phyloP scores from a whole-genome alignment of 1,140 invertebrate genomes.

The Drosophila tani region DNA sequence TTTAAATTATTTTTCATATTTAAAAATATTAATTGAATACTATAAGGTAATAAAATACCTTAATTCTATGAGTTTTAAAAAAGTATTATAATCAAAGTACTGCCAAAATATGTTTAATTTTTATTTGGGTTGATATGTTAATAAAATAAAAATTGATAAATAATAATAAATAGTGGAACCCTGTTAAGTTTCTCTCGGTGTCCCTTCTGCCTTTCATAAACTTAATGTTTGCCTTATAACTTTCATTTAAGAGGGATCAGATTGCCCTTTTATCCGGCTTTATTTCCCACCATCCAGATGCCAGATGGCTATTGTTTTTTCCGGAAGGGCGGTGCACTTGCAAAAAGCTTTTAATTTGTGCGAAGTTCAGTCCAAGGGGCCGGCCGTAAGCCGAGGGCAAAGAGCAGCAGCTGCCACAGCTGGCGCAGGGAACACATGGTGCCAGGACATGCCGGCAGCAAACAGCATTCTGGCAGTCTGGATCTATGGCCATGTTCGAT shows the following conservation, averaged over 20 bases:
- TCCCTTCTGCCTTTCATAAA: background rate
- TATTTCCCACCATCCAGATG: slow-evolving; percentile 9
- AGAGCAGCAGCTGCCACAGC: slow-evolving; percentile 40
- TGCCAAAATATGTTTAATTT: too few relatives aligned
- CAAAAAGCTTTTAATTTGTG: slow-evolving; percentile 72
- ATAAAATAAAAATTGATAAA: too few relatives aligned
- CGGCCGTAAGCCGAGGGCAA: background rate
- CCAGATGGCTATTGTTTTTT: slow-evolving; percentile 24
- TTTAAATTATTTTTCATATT: background rate
- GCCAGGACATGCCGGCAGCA: slow-evolving; percentile 14
- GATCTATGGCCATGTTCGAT: slow-evolving; percentile 19
- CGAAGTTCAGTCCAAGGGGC: slow-evolving; percentile 22
- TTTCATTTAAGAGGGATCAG: slow-evolving; percentile 16
- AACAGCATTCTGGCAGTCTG: background rate
- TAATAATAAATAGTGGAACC: too few relatives aligned
- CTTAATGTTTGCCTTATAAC: slow-evolving; percentile 1
- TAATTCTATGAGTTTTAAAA: too few relatives aligned
- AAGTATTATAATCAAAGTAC: too few relatives aligned
- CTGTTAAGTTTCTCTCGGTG: background rate
- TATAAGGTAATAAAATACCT: too few relatives aligned
- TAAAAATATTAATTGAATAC: background rate
- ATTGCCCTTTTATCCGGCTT: slow-evolving; percentile 6
- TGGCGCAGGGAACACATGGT: slow-evolving; percentile 33
- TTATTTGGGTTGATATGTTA: too few relatives aligned
- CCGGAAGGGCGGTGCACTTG: slow-evolving; percentile 24